Evolutionary conservation across 1,140 invertebrate genomes (phyloP).

Genomic region (Matsumurasca onukii): DNA sequence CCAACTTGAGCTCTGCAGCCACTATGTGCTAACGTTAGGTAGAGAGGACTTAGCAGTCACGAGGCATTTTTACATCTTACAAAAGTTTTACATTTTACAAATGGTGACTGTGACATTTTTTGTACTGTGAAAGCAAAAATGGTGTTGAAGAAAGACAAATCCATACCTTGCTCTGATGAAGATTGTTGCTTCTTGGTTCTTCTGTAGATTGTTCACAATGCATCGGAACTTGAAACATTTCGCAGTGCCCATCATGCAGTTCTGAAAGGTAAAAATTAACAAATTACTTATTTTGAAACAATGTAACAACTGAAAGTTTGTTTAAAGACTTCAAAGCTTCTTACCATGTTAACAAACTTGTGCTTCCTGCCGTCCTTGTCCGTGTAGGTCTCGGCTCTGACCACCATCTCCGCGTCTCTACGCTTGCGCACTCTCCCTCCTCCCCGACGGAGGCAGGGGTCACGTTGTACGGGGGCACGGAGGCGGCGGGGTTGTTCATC

Average conservation of each 20-base stretch:
- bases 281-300: background rate
- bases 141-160: no score
- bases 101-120: no score
- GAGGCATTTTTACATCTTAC: no score
- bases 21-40: no score
- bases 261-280: slow-evolving; percentile 54
- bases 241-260: slow-evolving; percentile 75
- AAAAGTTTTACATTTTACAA: no score
- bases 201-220: slow-evolving; percentile 70
- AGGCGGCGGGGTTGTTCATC: background rate
- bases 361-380: slow-evolving; percentile 68
- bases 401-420: slow-evolving; percentile 70
- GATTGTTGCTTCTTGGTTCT: slow-evolving; percentile 73
- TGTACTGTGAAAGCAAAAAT: no score
- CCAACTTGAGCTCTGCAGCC: no score
- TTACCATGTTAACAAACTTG: slow-evolving; percentile 76
- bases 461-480: slow-evolving; percentile 16
- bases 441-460: background rate
- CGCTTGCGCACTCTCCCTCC: slow-evolving; percentile 44
- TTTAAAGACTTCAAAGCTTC: no score
- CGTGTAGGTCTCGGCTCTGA: slow-evolving; percentile 67
- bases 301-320: background rate
- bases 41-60: no score
- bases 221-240: slow-evolving; percentile 86
- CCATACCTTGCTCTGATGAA: slow-evolving; percentile 72